Percentiles rank a stretch among this genome's conserved stretches.
These are phyloP conservation scores for Troilus luridus DNA, from an alignment of 2,888 invertebrate genomes.

Conservation along the genomic window DNA sequence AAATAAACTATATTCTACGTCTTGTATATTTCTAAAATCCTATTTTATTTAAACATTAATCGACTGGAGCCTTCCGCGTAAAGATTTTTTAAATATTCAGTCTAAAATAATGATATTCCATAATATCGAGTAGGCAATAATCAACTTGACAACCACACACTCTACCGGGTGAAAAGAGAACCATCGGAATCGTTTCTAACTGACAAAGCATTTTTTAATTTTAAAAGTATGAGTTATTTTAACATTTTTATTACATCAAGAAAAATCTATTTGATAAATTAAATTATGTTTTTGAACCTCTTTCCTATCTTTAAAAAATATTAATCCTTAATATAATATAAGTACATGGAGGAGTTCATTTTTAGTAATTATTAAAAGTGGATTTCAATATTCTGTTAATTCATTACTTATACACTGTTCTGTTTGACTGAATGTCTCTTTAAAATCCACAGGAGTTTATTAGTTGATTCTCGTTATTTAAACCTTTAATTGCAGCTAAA, in stretches of 20 bases:
- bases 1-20: neutral
- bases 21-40: neutral
- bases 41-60: neutral
- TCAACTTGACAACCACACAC: neutral
- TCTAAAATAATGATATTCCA: neutral
- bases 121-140: neutral
- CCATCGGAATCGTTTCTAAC: neutral
- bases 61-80: neutral
- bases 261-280: neutral
- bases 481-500: no score
- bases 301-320: neutral
- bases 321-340: neutral
- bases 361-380: neutral
- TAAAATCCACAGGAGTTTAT: no score
- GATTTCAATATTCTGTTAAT: neutral
- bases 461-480: neutral
- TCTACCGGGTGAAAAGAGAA: neutral
- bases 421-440: no score
- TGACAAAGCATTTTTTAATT: neutral
- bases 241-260: neutral
- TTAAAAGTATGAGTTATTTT: neutral
- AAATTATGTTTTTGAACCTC: neutral
- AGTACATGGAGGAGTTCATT: no score
- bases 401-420: no score
- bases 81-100: neutral